Conservation (phyloP, 2,888 invertebrate species). For the Arge pagana region DNA sequence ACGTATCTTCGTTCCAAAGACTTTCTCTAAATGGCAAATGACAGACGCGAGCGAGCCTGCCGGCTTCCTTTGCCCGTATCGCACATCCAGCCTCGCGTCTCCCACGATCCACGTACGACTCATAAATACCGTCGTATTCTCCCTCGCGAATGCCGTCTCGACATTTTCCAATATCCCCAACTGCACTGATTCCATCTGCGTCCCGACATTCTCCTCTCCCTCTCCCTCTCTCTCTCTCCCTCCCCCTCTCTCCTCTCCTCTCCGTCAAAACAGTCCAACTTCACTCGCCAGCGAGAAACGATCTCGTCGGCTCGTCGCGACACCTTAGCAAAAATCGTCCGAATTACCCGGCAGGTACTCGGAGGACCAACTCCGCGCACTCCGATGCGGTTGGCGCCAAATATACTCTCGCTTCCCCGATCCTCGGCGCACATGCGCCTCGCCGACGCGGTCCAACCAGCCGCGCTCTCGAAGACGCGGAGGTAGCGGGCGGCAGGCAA, state of each 20-base stretch:
- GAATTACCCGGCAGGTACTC: too few relatives aligned
- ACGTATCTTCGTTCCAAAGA: slow-evolving; percentile 12
- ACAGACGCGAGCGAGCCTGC: slow-evolving; percentile 26
- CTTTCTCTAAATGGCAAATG: slow-evolving; percentile 18
- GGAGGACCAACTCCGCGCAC: too few relatives aligned
- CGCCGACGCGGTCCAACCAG: slow-evolving; percentile 25
- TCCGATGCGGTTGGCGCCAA: slow-evolving; percentile 20
- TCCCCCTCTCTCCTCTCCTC: slow-evolving; percentile 10
- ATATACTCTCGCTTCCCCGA: background rate
- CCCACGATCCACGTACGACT: slow-evolving; percentile 51
- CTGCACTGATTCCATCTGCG: slow-evolving; percentile 54
- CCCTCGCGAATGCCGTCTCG: slow-evolving; percentile 39
- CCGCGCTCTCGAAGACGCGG: slow-evolving; percentile 32
- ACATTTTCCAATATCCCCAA: slow-evolving; percentile 55
- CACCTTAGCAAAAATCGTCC: too few relatives aligned
- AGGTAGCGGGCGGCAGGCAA: slow-evolving; percentile 35
- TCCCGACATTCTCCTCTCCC: slow-evolving; percentile 40
- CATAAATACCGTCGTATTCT: slow-evolving; percentile 49
- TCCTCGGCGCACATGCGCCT: background rate
- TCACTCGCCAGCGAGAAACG: slow-evolving; percentile 24
- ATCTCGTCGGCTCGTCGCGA: slow-evolving; percentile 36
- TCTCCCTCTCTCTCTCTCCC: slow-evolving; percentile 25
- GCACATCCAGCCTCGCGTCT: slow-evolving; percentile 14
- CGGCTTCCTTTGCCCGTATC: slow-evolving; percentile 10
- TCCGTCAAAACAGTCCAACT: slow-evolving; percentile 24